Percentiles rank a stretch among this genome's conserved stretches.
Evolutionary conservation across 2,797 vertebrate species (phyloP).

Genomic region (Cercopithecus diana): DNA sequence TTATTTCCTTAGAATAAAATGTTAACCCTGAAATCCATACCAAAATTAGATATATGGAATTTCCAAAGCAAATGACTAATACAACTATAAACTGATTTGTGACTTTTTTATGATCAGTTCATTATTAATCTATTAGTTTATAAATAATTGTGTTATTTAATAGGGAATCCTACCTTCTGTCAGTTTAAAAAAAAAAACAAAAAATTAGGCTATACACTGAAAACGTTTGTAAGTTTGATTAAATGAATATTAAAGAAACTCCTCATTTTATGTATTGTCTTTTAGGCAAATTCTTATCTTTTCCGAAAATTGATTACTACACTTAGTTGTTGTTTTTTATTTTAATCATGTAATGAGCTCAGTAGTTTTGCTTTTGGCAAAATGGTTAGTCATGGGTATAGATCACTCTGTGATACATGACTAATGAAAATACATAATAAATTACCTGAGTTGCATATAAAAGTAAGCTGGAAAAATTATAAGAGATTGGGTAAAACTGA

Average conservation of each 20-base stretch:
- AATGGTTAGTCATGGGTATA: neutral
- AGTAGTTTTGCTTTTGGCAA: neutral
- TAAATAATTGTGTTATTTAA: neutral
- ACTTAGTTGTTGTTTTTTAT: neutral
- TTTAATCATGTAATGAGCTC: neutral
- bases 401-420: neutral
- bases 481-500: neutral
- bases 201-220: neutral
- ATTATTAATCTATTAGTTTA: neutral
- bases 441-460: neutral
- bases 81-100: neutral
- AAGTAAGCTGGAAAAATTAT: neutral
- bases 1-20: conserved; percentile 54
- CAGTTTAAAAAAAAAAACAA: neutral
- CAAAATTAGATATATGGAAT: neutral
- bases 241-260: neutral
- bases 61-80: neutral
- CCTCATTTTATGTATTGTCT: neutral
- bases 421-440: neutral
- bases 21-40: conserved; percentile 23
- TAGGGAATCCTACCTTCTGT: neutral
- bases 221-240: neutral
- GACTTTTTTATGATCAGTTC: neutral
- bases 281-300: neutral
- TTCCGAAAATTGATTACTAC: neutral